Base-by-base conservation (phyloP, 1,140 invertebrate species). In the Drosophila aff. region DNA sequence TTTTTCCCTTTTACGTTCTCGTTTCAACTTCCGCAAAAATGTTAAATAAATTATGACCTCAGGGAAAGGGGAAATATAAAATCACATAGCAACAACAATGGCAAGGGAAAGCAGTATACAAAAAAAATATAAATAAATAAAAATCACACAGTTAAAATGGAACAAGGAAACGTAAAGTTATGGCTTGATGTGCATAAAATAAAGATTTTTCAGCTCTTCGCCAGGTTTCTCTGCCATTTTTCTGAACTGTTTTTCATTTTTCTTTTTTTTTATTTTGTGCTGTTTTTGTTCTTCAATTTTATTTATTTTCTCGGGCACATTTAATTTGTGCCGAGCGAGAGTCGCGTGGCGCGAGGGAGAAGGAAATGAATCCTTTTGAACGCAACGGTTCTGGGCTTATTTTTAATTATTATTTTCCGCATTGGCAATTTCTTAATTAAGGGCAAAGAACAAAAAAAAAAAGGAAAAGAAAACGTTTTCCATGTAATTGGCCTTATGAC, bases 371-470 rank as follows among this genome's bases (percentile, higher is more conserved):
- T 83, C 81, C 76, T 76, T 80, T 80, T 72, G 53, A 49, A 62
- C 63, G 73, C 55, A 72, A 65, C 62, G 49, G 55, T 68, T 57
- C 65, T 58, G 50, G 67, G 67, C 84, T 89, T 87, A 89, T 89
- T 87, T 83, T 81, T 89, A 83, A 87, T 87, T 89, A 87, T 87
- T 80, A 81, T 89, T 89, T 89, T 89, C 76, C 84, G 84, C 84
- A 87, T 84, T 87, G 84, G 63, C 68, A 89, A 87, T 87, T 87
- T 81, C 84, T 84, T 89, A 78, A 87, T 89, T 78, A 89, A 89
- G 79, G 77, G 62, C 44, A 62, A 46, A 47, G 26, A 57, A 76
- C 36, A 33, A 36, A 47, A 72, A 33, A 36, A 47, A 72, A 40
- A 16, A 15, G 2, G 33, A 2, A 41, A 21, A 26, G 8, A 40